Base-by-base conservation (phyloP, 2,797 vertebrate species). In the Sternarchorhynchus goeldii region DNA sequence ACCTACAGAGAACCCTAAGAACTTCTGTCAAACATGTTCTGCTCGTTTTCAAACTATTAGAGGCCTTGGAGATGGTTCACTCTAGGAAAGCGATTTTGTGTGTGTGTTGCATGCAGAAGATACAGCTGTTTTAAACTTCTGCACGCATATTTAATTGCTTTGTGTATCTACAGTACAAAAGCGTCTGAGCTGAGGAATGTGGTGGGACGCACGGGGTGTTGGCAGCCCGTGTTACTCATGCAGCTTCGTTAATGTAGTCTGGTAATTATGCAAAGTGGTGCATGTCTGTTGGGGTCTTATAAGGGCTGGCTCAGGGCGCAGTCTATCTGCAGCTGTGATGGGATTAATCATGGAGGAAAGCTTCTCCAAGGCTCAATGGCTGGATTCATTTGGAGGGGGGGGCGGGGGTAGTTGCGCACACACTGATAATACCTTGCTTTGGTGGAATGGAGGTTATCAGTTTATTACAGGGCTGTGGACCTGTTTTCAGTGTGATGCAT, bases 311-410 rank as follows among this genome's bases (percentile, higher is more conserved):
- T 18, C 50, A 17, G 59, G 55, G 69, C 7, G 6, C 5, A 64
- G 12, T 36, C 32, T 34, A 65, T 45, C 73, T 53, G n/a, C 41
- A 36, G 3, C 4, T 67, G 71, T 16, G 7, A 39, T 58, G 59
- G n/a, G 50, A 82, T 82, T 83, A 75, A 58, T 67, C 20, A 41
- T 67, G 57, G 55, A 81, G 68, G 16, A 59, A 71, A 29, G 77
- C 29, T 63, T 78, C 82, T 83, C 62, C 75, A 81, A 79, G 62
- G 60, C 64, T 20, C 55, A 50, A 36, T 57, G 14, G 14, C 10
- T 55, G 59, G 79, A 58, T 77, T 76, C 6, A 76, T 68, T 76
- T 55, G n/a, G 62, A 83, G 32, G 21, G 6, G 6, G n/a, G 62
- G 82, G 32, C n/a, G 6, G 6, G 55, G 17, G 36, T 57, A 45